phyloP scores from a whole-genome alignment of 2,113 vertebrate species.

The Callopanchax toddi region DNA sequence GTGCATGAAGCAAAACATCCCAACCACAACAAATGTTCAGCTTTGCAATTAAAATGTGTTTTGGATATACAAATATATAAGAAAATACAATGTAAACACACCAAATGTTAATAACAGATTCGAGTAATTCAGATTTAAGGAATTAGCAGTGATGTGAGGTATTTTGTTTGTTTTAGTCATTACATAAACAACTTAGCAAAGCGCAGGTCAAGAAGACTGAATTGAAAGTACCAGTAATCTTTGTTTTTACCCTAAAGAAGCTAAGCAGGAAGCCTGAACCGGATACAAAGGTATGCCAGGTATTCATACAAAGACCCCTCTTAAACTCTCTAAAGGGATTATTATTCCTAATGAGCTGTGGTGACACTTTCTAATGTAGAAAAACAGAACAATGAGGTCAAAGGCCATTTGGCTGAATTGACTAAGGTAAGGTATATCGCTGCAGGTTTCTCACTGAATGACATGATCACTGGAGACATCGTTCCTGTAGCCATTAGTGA shows the following conservation, averaged over 20 bases:
- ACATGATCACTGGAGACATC: neutral
- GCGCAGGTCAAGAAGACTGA: conserved; percentile 28
- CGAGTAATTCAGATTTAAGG: neutral
- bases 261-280: conserved; percentile 43
- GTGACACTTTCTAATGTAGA: conserved; percentile 40
- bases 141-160: conserved; percentile 7
- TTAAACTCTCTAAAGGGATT: conserved; percentile 55
- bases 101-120: too few relatives aligned
- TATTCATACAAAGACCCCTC: conserved; percentile 49
- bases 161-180: conserved; percentile 26
- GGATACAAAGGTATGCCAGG: conserved; percentile 25
- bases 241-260: conserved; percentile 43
- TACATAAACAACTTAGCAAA: conserved; percentile 46
- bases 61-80: too few relatives aligned
- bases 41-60: too few relatives aligned
- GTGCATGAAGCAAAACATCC: neutral
- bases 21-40: neutral
- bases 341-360: conserved; percentile 50
- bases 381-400: conserved; percentile 13
- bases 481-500: neutral
- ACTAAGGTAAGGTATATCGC: conserved; percentile 1
- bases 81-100: too few relatives aligned
- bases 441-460: conserved; percentile 3
- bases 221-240: conserved; percentile 26
- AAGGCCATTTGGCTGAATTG: conserved; percentile 26